Evolutionary conservation across 1,140 invertebrate species (phyloP).

Genomic region (Stegodyphus dumicola): DNA sequence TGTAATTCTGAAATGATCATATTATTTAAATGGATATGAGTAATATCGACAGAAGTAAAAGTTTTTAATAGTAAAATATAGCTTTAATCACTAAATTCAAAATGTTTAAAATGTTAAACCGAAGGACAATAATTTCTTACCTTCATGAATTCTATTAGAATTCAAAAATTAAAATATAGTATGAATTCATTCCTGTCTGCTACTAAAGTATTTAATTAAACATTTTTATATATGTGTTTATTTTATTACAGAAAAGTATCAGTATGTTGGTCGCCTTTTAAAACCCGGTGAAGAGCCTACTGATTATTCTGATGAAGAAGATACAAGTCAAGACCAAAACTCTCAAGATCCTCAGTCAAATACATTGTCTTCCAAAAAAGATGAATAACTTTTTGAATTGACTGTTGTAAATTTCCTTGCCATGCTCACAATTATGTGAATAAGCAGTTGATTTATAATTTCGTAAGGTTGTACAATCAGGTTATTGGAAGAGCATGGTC

Average conservation of each 20-base stretch:
- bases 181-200: too few species aligned
- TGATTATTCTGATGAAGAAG: conserved; percentile 89
- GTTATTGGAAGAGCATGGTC: neutral
- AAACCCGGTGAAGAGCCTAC: conserved; percentile 90
- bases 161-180: too few species aligned
- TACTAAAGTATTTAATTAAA: too few species aligned
- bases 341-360: conserved; percentile 25
- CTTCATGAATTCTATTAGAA: too few species aligned
- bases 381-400: conserved; percentile 7
- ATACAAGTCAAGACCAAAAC: conserved; percentile 70
- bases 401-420: neutral
- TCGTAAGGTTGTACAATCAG: neutral
- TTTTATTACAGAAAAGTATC: conserved; percentile 88
- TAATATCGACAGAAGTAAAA: too few species aligned
- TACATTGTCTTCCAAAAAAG: conserved; percentile 42
- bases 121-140: too few species aligned
- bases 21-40: too few species aligned
- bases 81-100: too few species aligned
- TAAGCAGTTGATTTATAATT: neutral
- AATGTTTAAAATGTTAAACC: too few species aligned
- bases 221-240: neutral
- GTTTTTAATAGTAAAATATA: too few species aligned
- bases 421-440: neutral
- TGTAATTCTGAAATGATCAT: too few species aligned
- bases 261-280: conserved; percentile 89